phyloP scores from a whole-genome alignment of 2,888 invertebrate genomes.

The Gasteruption jaculator region DNA sequence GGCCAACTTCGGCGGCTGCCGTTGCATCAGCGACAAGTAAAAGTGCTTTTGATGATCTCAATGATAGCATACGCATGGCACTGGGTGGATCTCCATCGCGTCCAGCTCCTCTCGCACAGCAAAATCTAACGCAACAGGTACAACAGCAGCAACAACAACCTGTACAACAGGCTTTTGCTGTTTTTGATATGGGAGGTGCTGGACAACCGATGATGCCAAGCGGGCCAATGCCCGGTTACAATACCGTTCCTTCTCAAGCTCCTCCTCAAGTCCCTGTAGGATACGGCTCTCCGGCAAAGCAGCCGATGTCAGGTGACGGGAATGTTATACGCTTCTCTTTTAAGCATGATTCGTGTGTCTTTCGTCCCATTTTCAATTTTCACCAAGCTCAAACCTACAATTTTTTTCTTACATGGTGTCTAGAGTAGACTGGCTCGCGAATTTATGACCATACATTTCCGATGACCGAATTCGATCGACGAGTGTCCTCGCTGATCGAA shows the following conservation, averaged over 20 bases:
- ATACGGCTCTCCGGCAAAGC: slow-evolving; percentile 54
- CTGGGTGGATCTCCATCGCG: slow-evolving; percentile 61
- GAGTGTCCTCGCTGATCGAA: no score
- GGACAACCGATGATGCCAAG: slow-evolving; percentile 35
- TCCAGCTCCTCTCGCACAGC: slow-evolving; percentile 38
- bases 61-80: slow-evolving; percentile 66
- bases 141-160: slow-evolving; percentile 29
- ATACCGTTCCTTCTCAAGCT: slow-evolving; percentile 41
- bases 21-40: slow-evolving; percentile 54
- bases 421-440: no score
- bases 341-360: slow-evolving; percentile 25
- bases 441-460: no score
- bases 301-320: slow-evolving; percentile 54
- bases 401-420: no score
- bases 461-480: no score
- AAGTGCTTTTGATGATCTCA: slow-evolving; percentile 66
- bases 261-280: slow-evolving; percentile 44
- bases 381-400: no score
- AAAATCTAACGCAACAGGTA: slow-evolving; percentile 23
- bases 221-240: slow-evolving; percentile 35
- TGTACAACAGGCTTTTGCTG: slow-evolving; percentile 35
- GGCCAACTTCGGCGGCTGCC: slow-evolving; percentile 54
- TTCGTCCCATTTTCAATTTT: no score
- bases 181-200: slow-evolving; percentile 37
- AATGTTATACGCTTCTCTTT: slow-evolving; percentile 43